Percentiles rank a stretch among this genome's conserved stretches.
Conservation (phyloP, 2,888 invertebrate species). For the Antitype chi region DNA sequence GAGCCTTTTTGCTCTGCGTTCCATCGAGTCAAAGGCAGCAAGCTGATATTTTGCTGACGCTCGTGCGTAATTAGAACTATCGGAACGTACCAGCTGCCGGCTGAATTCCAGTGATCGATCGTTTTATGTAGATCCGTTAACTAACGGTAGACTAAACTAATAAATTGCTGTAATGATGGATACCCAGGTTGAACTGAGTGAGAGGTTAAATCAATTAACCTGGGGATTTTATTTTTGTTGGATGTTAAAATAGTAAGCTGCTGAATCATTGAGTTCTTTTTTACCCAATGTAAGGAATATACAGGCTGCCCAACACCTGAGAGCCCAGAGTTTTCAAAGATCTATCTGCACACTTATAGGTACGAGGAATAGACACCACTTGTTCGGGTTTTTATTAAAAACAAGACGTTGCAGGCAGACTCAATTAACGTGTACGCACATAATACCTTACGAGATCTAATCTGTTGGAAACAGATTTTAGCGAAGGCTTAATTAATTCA, state of each 20-base stretch:
- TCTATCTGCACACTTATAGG: too few species aligned
- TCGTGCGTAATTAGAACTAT: slow-evolving; percentile 40
- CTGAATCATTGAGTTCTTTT: slow-evolving; percentile 21
- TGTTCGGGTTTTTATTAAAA: too few species aligned
- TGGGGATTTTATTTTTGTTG: not conserved
- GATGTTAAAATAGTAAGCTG: slow-evolving; percentile 4
- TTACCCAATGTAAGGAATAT: too few species aligned
- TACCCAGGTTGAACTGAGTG: not conserved
- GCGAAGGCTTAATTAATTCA: slow-evolving; percentile 37
- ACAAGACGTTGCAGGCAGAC: too few species aligned
- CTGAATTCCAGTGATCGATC: slow-evolving; percentile 43
- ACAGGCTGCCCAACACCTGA: not conserved
- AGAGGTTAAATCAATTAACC: slow-evolving; percentile 4
- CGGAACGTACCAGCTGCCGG: slow-evolving; percentile 24
- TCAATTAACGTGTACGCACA: too few species aligned
- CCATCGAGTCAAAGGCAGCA: too few species aligned
- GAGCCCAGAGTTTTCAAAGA: not conserved
- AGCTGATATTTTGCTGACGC: too few species aligned
- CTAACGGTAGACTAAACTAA: slow-evolving; percentile 50
- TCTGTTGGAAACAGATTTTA: slow-evolving; percentile 19
- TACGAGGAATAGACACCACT: too few species aligned
- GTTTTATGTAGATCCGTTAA: slow-evolving; percentile 21
- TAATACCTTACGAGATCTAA: not conserved
- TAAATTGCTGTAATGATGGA: slow-evolving; percentile 42
- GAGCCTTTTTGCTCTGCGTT: too few species aligned